Conservation (phyloP, 2,797 vertebrate genomes). For the Tenualosa thibaudeaui region DNA sequence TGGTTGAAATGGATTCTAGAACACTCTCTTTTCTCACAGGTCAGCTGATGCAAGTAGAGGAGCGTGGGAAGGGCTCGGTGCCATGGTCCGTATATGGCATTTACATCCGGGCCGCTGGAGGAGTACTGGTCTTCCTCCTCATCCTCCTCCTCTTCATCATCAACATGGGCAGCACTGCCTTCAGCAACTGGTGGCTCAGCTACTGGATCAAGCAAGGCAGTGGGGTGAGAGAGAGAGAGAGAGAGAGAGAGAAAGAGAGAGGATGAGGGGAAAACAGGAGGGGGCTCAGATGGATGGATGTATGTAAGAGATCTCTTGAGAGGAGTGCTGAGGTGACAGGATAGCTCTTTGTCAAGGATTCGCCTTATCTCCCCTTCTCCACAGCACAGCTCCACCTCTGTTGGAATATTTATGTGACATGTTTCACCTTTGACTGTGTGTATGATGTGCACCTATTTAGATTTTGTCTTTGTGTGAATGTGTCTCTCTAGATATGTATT, state of each 20-base stretch:
- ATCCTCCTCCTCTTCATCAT: conserved; percentile 85
- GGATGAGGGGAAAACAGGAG: conserved; percentile 51
- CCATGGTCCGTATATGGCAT: conserved; percentile 83
- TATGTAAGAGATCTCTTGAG: neutral
- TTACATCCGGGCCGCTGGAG: conserved; percentile 87
- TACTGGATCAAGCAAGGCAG: conserved; percentile 96
- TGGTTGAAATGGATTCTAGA: neutral
- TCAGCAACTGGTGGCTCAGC: conserved; percentile 95
- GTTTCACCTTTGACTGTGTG: conserved; percentile 17
- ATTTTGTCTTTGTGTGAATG: no score
- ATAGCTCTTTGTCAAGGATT: neutral
- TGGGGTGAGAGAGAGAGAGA: conserved; percentile 74
- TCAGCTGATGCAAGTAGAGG: conserved; percentile 81
- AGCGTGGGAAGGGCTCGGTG: conserved; percentile 84
- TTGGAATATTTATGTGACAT: neutral
- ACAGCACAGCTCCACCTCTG: neutral
- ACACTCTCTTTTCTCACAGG: conserved; percentile 60
- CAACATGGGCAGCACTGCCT: conserved; percentile 88
- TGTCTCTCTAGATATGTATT: neutral
- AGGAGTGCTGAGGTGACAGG: neutral
- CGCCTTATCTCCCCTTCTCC: neutral
- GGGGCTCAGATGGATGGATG: neutral
- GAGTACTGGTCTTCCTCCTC: conserved; percentile 81
- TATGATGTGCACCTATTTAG: neutral
- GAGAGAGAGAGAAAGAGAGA: neutral